A percentile compares a stretch with the other conserved stretches of the same genome.
Evolutionary conservation across 2,797 vertebrate species (phyloP).

Genomic region (Rhincodon typus): DNA sequence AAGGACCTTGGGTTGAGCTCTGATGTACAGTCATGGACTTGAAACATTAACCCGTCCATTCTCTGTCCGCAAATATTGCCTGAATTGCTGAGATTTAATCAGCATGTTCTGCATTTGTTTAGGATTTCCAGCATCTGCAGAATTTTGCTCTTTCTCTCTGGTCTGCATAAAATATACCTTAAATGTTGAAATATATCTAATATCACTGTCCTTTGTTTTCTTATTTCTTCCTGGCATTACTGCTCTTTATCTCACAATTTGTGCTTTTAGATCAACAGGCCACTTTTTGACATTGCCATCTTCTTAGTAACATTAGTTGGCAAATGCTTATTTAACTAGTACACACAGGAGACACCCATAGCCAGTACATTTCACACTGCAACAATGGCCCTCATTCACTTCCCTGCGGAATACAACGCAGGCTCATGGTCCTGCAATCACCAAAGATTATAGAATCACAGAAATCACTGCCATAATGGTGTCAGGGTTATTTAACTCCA

Average conservation of each 20-base stretch:
- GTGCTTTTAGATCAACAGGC: neutral
- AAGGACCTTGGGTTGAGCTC: neutral
- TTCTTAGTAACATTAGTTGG: neutral
- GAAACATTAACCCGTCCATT: neutral
- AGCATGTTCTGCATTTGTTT: neutral
- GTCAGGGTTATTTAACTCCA: no score
- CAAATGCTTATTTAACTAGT: neutral
- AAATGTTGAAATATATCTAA: neutral
- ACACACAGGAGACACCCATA: neutral
- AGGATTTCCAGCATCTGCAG: neutral
- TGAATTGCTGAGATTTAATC: neutral
- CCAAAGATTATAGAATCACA: neutral
- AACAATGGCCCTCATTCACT: neutral
- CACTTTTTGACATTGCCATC: neutral
- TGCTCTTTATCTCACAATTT: neutral
- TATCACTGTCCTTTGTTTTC: neutral
- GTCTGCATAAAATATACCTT: neutral
- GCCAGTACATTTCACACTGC: neutral
- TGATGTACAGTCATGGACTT: neutral
- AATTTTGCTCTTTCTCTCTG: neutral
- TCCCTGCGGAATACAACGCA: neutral
- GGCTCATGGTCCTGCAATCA: neutral
- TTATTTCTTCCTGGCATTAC: neutral
- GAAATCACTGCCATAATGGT: no score
- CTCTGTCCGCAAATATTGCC: neutral